Evolutionary conservation across 2,113 vertebrate genomes (phyloP).

Genomic region (Maccullochella peelii): DNA sequence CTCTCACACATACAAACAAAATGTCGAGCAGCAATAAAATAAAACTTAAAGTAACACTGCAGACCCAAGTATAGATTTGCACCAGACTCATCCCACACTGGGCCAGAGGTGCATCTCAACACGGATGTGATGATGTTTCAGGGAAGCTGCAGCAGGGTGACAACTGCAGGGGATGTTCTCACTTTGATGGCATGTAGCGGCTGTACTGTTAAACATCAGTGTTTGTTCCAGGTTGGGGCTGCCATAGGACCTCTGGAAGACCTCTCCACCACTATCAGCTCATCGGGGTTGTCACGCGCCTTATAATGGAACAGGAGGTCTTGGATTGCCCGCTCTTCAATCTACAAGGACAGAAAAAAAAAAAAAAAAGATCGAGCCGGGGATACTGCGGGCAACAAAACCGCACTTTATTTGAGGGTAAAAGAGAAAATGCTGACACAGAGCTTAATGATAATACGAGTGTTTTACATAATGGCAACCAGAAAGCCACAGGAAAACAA

Average conservation of each 20-base stretch:
- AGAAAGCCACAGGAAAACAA: constrained; percentile 32
- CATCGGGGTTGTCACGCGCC: constrained; percentile 92
- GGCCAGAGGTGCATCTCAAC: not conserved
- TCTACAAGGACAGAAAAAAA: constrained; percentile 79
- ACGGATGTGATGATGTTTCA: constrained; percentile 2
- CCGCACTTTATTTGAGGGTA: constrained; percentile 4
- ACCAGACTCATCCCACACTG: not conserved
- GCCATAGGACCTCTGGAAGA: constrained; percentile 91
- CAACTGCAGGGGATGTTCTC: constrained; percentile 39
- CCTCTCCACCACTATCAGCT: constrained; percentile 94
- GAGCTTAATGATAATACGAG: constrained; percentile 40
- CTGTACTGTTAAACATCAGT: constrained; percentile 75
- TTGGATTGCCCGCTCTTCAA: constrained; percentile 95
- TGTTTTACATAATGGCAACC: constrained; percentile 56
- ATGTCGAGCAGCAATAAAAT: constrained; percentile 50
- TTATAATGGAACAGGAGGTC: constrained; percentile 92
- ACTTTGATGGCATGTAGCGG: constrained; percentile 24
- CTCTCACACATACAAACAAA: constrained; percentile 29
- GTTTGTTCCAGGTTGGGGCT: constrained; percentile 95
- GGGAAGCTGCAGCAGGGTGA: constrained; percentile 9
- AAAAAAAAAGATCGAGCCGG: not conserved
- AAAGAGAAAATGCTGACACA: constrained; percentile 56
- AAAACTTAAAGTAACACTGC: constrained; percentile 49
- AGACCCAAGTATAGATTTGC: constrained; percentile 14
- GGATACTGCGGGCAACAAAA: constrained; percentile 25